These are phyloP conservation scores for Rhagonycha fulva DNA, from an alignment of 2,888 invertebrate genomes.

Conservation along the genomic window DNA sequence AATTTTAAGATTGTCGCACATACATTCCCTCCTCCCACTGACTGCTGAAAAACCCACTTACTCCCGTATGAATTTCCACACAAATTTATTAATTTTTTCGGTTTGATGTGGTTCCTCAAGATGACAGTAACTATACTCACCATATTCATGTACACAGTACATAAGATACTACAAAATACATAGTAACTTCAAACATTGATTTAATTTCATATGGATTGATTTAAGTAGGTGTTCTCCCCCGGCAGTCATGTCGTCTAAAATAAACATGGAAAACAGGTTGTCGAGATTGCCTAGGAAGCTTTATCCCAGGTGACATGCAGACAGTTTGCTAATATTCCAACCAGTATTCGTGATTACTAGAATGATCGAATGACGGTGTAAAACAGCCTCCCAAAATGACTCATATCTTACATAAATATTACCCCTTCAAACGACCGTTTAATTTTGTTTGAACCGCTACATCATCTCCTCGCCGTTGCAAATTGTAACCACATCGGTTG, in stretches of 20 bases:
- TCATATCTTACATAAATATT: neutral
- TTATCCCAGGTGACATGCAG: neutral
- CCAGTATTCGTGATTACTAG: neutral
- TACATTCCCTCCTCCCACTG: no score
- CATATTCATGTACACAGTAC: neutral
- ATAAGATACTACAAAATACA: neutral
- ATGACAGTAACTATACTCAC: neutral
- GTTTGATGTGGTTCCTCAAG: neutral
- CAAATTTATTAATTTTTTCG: neutral
- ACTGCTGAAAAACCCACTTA: no score
- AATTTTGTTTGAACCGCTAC: no score
- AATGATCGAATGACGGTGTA: neutral
- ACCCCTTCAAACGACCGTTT: no score
- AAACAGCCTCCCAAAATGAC: neutral
- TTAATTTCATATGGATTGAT: neutral
- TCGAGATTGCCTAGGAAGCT: neutral
- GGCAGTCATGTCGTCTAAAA: neutral
- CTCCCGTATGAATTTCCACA: neutral
- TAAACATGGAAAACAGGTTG: neutral
- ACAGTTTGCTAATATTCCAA: neutral
- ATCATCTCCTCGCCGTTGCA: no score
- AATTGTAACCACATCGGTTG: no score
- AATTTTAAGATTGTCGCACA: no score
- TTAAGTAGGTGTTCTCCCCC: neutral
- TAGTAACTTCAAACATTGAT: neutral